These are phyloP conservation scores for Drosophila paulistorum DNA, from an alignment of 1,140 invertebrate genomes.

Conservation along the genomic window DNA sequence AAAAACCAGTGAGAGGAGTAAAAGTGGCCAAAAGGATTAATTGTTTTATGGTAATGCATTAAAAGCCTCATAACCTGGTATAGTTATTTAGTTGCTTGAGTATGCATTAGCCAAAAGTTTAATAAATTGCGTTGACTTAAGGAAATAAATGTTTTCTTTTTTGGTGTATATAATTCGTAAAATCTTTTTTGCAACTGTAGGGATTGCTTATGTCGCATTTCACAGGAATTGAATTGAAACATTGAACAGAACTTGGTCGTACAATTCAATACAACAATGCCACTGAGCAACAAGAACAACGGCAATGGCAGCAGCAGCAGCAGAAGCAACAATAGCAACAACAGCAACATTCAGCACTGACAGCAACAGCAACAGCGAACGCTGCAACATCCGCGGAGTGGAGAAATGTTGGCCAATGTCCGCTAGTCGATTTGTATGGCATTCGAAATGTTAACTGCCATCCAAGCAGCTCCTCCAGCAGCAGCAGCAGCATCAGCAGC, in stretches of 20 bases:
- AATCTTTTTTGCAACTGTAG: constrained; percentile 26
- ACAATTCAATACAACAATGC: constrained; percentile 72
- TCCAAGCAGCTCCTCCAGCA: constrained; percentile 55
- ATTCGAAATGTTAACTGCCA: constrained; percentile 74
- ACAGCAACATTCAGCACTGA: constrained; percentile 3
- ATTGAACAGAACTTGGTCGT: constrained; percentile 62
- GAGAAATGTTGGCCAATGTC: constrained; percentile 60
- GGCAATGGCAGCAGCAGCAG: constrained; percentile 24
- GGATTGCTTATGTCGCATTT: constrained; percentile 36
- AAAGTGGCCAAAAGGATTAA: background rate
- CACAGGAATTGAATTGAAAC: constrained; percentile 67
- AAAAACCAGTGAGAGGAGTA: constrained; percentile 24
- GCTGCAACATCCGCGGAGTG: constrained; percentile 11
- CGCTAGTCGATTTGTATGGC: constrained; percentile 75
- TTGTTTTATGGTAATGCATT: background rate
- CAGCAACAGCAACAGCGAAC: constrained; percentile 38
- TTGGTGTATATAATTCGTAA: background rate
- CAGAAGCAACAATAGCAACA: constrained; percentile 34
- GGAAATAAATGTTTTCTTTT: background rate
- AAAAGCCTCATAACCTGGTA: background rate
- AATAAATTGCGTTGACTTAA: background rate
- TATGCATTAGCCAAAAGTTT: background rate
- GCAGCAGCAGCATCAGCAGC: constrained; percentile 17
- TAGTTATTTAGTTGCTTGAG: background rate
- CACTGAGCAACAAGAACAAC: constrained; percentile 36